Evolutionary conservation across 2,797 vertebrate species (phyloP), one percentile per base, ranked within the genome.

Genomic region (Anisognathus igniventris): DNA sequence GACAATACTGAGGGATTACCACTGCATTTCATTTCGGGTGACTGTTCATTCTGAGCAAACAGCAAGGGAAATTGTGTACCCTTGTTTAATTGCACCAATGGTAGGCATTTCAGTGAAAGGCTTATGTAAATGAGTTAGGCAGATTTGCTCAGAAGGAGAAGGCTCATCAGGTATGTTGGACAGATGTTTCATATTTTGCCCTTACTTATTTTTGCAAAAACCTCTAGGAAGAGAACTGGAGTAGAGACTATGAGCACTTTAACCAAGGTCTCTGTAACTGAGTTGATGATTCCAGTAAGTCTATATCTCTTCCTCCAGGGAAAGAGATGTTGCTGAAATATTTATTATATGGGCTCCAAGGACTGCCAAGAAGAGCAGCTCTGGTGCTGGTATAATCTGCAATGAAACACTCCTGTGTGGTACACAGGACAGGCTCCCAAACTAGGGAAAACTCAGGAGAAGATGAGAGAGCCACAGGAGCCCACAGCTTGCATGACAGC

Each of bases 321-420:
- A 39, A 92, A 67, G 20, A 81, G 25, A 24, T 54, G 54, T 37
- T 80, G 20, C 35, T 61, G 20, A 78, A 79, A 11, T 65, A 82
- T 76, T 56, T 86, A 64, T 66, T 84, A 39, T 23, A 53, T 5
- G 25, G 37, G 8, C 25, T 70, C 17, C 60, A 56, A 85, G 53
- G 71, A 35, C 27, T 14, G 25, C 50, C 22, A 28, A 77, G 35
- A 35, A 2, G 17, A 48, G 16, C 25, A 50, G 19, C 23, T 58
- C 27, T 0, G 0, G 11, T 23, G 60, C 22, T 28, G 30, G n/a
- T 44, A 51, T 25, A 64, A 51, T 51, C 37, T 45, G n/a, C n/a
- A 76, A 42, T 39, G 21, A 57, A 70, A 76, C 57, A 31, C 17
- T 37, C 17, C 10, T 4, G 3, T 30, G 9, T 30, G 12, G 27